phyloP scores from a whole-genome alignment of 1,140 invertebrate genomes.

The Philaenus spumarius region DNA sequence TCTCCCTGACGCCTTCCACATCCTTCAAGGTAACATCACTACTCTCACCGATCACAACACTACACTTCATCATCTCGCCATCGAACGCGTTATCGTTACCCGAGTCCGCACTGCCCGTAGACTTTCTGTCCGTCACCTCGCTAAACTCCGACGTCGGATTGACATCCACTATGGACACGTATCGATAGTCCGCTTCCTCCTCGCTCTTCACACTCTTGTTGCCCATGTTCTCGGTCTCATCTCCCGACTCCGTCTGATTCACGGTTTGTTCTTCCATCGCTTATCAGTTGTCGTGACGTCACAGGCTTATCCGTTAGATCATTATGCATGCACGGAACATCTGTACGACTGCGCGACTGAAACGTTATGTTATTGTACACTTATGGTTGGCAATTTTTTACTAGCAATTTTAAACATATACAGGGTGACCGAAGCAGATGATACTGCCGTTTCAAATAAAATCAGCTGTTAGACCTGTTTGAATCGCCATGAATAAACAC shows the following conservation, averaged over 20 bases:
- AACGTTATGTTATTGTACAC: no score
- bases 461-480: no score
- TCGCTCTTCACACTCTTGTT: conserved; percentile 1
- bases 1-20: not conserved
- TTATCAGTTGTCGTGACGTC: no score
- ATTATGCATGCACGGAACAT: no score
- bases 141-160: not conserved
- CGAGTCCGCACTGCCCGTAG: not conserved
- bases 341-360: no score
- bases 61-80: not conserved
- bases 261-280: conserved; percentile 1
- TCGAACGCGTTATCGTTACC: not conserved
- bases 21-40: conserved; percentile 11
- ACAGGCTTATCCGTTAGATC: no score
- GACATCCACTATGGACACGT: conserved; percentile 15
- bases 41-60: not conserved
- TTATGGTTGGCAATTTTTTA: no score
- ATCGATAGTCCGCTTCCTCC: conserved; percentile 5
- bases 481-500: no score
- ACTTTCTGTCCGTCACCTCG: not conserved
- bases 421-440: no score
- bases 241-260: conserved; percentile 4
- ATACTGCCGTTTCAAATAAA: no score
- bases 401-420: no score
- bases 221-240: not conserved